Evolutionary conservation across 2,113 vertebrate genomes (phyloP), one percentile per base, ranked within the genome.

Genomic region (Dolichotis patagonum): DNA sequence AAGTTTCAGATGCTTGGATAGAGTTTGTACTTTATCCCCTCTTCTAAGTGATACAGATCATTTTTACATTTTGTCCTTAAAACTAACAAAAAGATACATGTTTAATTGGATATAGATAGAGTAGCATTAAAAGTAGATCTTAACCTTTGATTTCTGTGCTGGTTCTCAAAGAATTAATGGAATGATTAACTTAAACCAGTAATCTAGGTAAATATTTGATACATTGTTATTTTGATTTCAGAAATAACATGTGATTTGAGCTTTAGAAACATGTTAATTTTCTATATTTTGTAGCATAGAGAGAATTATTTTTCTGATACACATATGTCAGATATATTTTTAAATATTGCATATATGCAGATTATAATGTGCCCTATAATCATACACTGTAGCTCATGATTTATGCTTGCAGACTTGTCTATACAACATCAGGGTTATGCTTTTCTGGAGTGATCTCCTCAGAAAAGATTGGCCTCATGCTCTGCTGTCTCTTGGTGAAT

Each of bases 221-320:
- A 65, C 85, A 82, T 56, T 91, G 52, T 94, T 97, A 56, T 88
- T 96, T 84, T 90, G 65, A 93, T 91, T 97, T 97, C 54, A 13
- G 83, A 95, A 94, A 46, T 11, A 92, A 58, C 26, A 83, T 90
- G 43, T 90, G 87, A 96, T 73, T 93, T 46, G 88, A 95, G 83
- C 75, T 63, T 85, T 97, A 78, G 89, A 95, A 96, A 82, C 41
- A 65, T 16, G 65, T 75, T 95, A 91, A 17, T 82, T 85, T 94
- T 85, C 52, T 97, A 81, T 56, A 95, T 88, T 86, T 94, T 78
- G 60, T 58, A 88, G 52, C 43, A 71, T 83, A 77, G 82, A 90
- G 43, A 92, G 92, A 97, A 95, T 35, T 65, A 89, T 87, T 94
- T 95, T 88, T 73, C 67, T 96, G 88, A 96, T 97, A 97, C 73